phyloP scores from a whole-genome alignment of 2,888 invertebrate species.

The Sinohyriopsis cumingii region DNA sequence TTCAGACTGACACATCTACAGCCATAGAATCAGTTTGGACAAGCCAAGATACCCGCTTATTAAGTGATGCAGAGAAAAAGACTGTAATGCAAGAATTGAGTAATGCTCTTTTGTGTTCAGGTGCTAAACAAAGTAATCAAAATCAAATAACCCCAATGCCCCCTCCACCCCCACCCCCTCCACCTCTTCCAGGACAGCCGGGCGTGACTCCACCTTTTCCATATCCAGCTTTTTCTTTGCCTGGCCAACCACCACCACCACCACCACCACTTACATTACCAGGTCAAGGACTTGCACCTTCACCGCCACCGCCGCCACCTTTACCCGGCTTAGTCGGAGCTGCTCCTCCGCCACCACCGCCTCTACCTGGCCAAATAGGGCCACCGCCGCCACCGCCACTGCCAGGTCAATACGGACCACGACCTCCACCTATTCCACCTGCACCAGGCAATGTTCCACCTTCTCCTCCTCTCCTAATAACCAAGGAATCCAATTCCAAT shows the following conservation, averaged over 20 bases:
- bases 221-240: too few relatives aligned
- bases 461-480: constrained; percentile 61
- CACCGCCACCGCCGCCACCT: constrained; percentile 65
- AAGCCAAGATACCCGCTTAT: too few relatives aligned
- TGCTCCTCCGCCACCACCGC: constrained; percentile 28
- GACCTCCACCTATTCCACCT: constrained; percentile 66
- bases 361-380: constrained; percentile 29
- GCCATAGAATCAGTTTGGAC: too few relatives aligned
- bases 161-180: too few relatives aligned
- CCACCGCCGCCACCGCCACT: constrained; percentile 42
- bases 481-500: constrained; percentile 47
- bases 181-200: constrained; percentile 60
- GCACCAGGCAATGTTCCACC: constrained; percentile 68
- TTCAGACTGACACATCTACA: constrained; percentile 23
- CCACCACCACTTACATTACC: not conserved
- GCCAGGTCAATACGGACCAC: constrained; percentile 22
- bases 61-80: too few relatives aligned
- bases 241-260: constrained; percentile 6
- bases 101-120: too few relatives aligned
- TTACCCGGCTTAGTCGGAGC: constrained; percentile 69
- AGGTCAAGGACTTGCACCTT: constrained; percentile 15
- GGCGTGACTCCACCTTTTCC: too few relatives aligned
- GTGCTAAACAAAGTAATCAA: too few relatives aligned
- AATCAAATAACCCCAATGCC: constrained; percentile 61
- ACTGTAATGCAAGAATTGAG: too few relatives aligned